Evolutionary conservation across 2,888 invertebrate species (phyloP), one percentile per base, ranked within the genome.

Genomic region (Tenthredo distinguenda): DNA sequence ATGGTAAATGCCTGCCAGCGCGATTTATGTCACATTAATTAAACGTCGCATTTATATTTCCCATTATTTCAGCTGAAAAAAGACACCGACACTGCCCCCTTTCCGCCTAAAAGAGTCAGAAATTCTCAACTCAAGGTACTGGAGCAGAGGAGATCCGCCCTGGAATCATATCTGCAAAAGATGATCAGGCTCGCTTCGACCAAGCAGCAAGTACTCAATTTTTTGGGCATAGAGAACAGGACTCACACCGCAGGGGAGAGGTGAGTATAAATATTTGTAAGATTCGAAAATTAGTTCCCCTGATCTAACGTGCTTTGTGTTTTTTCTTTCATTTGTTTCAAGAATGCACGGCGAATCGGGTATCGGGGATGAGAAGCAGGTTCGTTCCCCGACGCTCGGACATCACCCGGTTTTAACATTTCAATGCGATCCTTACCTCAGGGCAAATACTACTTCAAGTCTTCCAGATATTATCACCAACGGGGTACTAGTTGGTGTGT

Each of bases 71-170:
- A 95, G 95, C 89, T 95, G 86, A 95, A 95, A 86, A 95, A 95
- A 88, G 91, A 94, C 65, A 94, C 94, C 81, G 93, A 92, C 72
- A 94, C 95, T 0, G 95, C 95, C 55, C 94, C 95, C 68, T 95
- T 95, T 92, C 95, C 95, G 26, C 95, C 95, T 0, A 95, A 95
- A 88, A 94, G 95, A 88, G 94, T 95, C 4, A 92, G 95, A 86
- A 95, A 95, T 89, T 94, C 94, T 62, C 95, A 95, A 87, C 93
- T 94, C 10, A 95, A 95, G 90, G 94, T 95, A 21, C 92, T 95
- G 74, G 95, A 95, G 89, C 95, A 95, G 77, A 93, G 95, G 84
- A 91, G 95, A 87, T 93, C 93, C 65, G 94, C 94, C 72, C 88
- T 95, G 84, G 95, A 95, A 89, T 89, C 92, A 84, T 95, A 95